Percentiles rank a stretch among this genome's conserved stretches.
phyloP scores from a whole-genome alignment of 2,888 invertebrate species.

The Coleophora deauratella region DNA sequence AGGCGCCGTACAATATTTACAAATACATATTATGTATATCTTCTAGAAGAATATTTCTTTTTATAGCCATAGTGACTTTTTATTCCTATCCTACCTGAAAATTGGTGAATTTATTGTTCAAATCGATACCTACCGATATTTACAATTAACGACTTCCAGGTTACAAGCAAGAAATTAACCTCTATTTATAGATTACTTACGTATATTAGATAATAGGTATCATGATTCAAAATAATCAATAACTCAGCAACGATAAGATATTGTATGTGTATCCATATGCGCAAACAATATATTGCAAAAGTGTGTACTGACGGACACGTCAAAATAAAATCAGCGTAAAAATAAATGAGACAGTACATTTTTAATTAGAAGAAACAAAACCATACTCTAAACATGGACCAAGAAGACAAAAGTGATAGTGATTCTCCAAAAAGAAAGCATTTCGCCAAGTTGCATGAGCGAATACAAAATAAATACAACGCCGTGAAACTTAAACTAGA shows the following conservation, averaged over 20 bases:
- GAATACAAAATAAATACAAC: conserved; percentile 51
- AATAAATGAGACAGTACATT: background rate
- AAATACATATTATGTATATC: too few relatives aligned
- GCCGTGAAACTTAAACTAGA: conserved; percentile 55
- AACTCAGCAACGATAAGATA: conserved; percentile 39
- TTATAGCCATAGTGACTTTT: too few relatives aligned
- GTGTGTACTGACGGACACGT: conserved; percentile 12
- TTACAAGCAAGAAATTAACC: too few relatives aligned
- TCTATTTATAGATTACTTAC: too few relatives aligned
- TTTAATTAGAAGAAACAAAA: conserved; percentile 7
- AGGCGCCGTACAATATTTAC: too few relatives aligned
- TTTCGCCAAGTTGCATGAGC: conserved; percentile 47
- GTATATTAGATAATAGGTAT: too few relatives aligned
- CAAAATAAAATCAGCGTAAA: conserved; percentile 10
- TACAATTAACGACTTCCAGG: too few relatives aligned
- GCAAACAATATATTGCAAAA: conserved; percentile 14
- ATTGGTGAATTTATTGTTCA: too few relatives aligned
- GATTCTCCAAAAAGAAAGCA: conserved; percentile 31
- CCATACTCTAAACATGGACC: conserved; percentile 27
- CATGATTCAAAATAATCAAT: conserved; percentile 51
- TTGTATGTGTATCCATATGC: too few relatives aligned
- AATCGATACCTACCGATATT: too few relatives aligned
- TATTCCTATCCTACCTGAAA: too few relatives aligned
- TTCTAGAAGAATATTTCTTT: too few relatives aligned
- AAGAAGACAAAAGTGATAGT: conserved; percentile 21